Base-by-base conservation (phyloP, 2,888 invertebrate genomes). In the Halictus ligatus region DNA sequence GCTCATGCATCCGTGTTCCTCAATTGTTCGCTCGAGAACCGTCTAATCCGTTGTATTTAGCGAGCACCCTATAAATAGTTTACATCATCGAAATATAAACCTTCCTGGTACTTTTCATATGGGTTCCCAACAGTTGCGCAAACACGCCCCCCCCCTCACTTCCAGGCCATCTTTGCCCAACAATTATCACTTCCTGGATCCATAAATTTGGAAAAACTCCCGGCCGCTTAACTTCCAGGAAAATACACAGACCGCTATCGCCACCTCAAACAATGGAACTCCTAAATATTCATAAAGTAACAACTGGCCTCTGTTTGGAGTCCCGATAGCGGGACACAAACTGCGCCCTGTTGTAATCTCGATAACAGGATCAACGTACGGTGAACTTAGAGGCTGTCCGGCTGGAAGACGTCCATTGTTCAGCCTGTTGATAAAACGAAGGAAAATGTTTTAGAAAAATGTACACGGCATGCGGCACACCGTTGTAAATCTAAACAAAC, bases 331-430 rank as follows among this genome's bases (percentile, higher is more conserved):
- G 13, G 21, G 4, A 58, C 40, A 35, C 69, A 21, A 43, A 13
- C 64, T 64, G 60, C n/a, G 60, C 6, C n/a, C 21, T 21, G 8
- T 46, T 25, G 29, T 67, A 46, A 29, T 43, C 71, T 54, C 69
- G 77, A 78, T 69, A 69, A 60, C 79, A 64, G 64, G n/a, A 58
- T 71, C 50, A 71, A 69, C 69, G 46, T 35, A 58, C 72, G 71
- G 69, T 71, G 18, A 78, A 72, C 71, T n/a, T 21, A 46, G 21
- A 64, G 12, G 50, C 40, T 80, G 50, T 60, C 15, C 35, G 69
- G 21, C 40, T n/a, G 18, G 18, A 35, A 21, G n/a, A 21, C 40
- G 4, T 10, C 21, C 5, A 40, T 69, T 40, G 69, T 69, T 43
- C 12, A 69, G 29, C 10, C 12, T 21, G 35, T 21, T 60, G 35